Evolutionary conservation across 2,888 invertebrate species (phyloP).

Genomic region (Sarcophaga rosellei): DNA sequence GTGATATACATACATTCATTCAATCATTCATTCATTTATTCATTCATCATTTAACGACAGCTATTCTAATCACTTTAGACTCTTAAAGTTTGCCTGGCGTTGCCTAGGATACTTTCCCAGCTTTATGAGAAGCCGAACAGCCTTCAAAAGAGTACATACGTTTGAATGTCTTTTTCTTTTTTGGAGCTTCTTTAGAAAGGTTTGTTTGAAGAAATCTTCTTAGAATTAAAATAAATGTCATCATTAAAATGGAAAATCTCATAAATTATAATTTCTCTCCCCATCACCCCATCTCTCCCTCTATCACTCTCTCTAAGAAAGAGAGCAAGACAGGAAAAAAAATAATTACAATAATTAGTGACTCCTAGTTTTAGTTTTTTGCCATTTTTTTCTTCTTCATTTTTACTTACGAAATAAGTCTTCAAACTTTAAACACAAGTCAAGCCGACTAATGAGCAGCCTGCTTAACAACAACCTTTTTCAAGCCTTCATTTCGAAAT

Average conservation of each 20-base stretch:
- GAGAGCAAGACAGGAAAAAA: background rate
- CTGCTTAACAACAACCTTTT: background rate
- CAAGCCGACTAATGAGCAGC: background rate
- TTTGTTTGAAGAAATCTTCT: constrained; percentile 13
- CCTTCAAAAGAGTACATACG: background rate
- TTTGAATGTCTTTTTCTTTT: background rate
- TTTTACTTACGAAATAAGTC: background rate
- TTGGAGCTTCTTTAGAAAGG: background rate
- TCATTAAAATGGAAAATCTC: constrained; percentile 45
- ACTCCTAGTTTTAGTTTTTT: constrained; percentile 30
- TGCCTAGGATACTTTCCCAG: background rate
- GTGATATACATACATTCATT: background rate
- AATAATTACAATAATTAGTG: constrained; percentile 35
- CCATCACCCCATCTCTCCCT: too few relatives aligned
- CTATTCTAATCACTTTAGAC: background rate
- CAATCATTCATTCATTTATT: background rate
- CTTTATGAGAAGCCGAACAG: background rate
- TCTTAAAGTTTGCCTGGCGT: background rate
- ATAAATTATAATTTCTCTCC: constrained; percentile 44
- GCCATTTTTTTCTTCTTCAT: background rate
- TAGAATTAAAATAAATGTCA: constrained; percentile 47
- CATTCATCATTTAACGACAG: too few relatives aligned
- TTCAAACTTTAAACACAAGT: background rate
- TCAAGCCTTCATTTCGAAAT: too few relatives aligned
- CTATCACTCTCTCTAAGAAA: too few relatives aligned